Base-by-base conservation (phyloP, 2,888 invertebrate species). In the Clitarchus hookeri region DNA sequence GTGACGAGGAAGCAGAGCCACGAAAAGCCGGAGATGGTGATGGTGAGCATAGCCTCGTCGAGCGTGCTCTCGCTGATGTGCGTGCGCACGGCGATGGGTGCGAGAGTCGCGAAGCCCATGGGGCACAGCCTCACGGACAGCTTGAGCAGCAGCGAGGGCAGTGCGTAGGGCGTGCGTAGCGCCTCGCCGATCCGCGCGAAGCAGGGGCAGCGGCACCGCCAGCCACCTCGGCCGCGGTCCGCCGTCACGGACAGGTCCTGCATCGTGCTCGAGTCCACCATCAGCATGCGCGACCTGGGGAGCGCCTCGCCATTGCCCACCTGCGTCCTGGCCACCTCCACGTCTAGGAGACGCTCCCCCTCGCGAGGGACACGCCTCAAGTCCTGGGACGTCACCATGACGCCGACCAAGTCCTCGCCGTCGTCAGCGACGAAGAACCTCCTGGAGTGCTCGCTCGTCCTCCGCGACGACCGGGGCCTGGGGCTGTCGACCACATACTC, bases 1-100 rank as follows among this genome's bases (percentile, higher is more conserved):
- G 44, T 27, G 44, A 44, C 82, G 19, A 82, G 27, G 82, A 82
- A 82, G 44, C 82, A 82, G 19, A 82, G 82, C 82, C 82, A 82
- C 11, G 82, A 82, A 36, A 82, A 82, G 36, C 82, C 82, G 36
- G 82, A 82, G 27, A 82, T 82, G 44, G 82, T 82, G 36, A 82
- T 26, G 36, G 82, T 82, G 82, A 44, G 44, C 27, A 82, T 44
- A 23, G 82, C 82, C 82, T 82, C 82, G 82, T 82, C 82, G 26
- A 82, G 36, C 6, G 36, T 82, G 13, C 82, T 82, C 82, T 82
- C 82, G 44, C 82, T 82, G 27, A 82, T 82, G 44, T 82, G 82
- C 3, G 82, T 82, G 23, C 82, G 82, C 82, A 82, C 82, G 36
- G 82, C 82, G 16, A 82, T 23, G 16, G 82, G 82, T 11, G 82